A percentile compares a stretch with the other conserved stretches of the same genome.
phyloP scores from a whole-genome alignment of 2,888 invertebrate genomes.

The Thumatha senex region DNA sequence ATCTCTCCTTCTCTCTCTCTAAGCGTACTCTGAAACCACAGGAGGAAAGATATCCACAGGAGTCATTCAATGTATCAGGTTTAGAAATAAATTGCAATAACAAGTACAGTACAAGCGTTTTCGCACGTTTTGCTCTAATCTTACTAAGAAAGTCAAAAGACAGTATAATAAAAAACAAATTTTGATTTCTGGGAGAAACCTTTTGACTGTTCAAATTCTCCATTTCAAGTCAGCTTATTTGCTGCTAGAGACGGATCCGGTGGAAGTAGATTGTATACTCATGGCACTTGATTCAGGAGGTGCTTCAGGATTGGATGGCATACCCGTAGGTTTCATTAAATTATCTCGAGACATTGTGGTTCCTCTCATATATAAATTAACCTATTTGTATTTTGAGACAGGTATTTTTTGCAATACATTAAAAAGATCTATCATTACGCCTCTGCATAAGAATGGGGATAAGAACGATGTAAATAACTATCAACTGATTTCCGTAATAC shows the following conservation, averaged over 20 bases:
- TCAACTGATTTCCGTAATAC: constrained; percentile 19
- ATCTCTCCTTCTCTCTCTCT: no score
- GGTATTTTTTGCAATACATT: constrained; percentile 13
- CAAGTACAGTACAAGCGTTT: no score
- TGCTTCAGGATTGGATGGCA: background rate
- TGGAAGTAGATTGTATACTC: constrained; percentile 2
- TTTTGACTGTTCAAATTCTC: no score
- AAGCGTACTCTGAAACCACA: no score
- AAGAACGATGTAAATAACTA: constrained; percentile 15
- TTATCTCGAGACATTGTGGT: background rate
- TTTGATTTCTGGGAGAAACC: no score
- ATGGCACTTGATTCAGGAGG: constrained; percentile 4
- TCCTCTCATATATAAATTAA: background rate
- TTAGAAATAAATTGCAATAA: no score
- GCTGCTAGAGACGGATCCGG: constrained; percentile 3
- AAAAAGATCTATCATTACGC: constrained; percentile 10
- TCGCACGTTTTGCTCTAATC: no score
- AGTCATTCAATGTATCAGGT: no score
- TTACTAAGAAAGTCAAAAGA: no score
- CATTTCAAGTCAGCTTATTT: background rate
- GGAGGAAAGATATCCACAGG: no score
- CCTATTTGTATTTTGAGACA: constrained; percentile 7
- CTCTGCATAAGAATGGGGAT: constrained; percentile 12
- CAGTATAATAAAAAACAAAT: no score
- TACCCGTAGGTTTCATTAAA: constrained; percentile 3